Percentiles rank a stretch among this genome's conserved stretches.
These are phyloP conservation scores for Cisticola juncidis DNA, from an alignment of 2,113 vertebrate genomes.

Conservation along the genomic window DNA sequence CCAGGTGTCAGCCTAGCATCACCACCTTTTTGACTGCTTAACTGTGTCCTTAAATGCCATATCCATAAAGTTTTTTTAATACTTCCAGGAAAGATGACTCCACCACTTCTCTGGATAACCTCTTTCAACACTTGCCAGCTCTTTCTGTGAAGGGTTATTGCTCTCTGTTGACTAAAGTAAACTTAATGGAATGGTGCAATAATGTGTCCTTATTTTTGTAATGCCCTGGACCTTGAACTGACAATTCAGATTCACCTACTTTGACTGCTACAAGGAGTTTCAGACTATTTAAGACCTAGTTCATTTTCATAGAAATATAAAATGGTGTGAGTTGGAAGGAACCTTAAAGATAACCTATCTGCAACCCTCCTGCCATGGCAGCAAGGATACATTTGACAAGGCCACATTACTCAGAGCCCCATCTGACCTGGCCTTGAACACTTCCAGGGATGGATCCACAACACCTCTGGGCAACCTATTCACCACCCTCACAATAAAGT, in stretches of 20 bases:
- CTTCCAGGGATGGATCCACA: too few species aligned
- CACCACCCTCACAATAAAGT: not conserved
- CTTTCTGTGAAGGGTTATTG: not conserved
- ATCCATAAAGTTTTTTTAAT: not conserved
- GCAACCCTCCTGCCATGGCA: not conserved
- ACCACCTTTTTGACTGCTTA: not conserved
- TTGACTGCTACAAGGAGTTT: not conserved
- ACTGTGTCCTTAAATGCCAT: not conserved
- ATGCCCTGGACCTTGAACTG: not conserved
- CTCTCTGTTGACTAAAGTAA: not conserved
- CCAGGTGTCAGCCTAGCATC: not conserved
- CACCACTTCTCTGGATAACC: not conserved
- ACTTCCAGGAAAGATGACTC: not conserved
- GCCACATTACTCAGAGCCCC: not conserved
- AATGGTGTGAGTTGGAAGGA: not conserved
- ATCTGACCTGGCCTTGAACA: not conserved
- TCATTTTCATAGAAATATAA: not conserved
- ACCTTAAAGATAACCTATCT: not conserved
- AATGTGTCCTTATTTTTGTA: not conserved
- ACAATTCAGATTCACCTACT: not conserved
- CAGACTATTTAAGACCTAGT: not conserved
- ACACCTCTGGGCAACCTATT: not conserved
- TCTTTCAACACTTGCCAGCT: not conserved
- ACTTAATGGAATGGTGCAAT: not conserved
- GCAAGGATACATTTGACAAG: not conserved